Evolutionary conservation across 2,797 vertebrate species (phyloP), one percentile per base, ranked within the genome.

Genomic region (Platalea minor): DNA sequence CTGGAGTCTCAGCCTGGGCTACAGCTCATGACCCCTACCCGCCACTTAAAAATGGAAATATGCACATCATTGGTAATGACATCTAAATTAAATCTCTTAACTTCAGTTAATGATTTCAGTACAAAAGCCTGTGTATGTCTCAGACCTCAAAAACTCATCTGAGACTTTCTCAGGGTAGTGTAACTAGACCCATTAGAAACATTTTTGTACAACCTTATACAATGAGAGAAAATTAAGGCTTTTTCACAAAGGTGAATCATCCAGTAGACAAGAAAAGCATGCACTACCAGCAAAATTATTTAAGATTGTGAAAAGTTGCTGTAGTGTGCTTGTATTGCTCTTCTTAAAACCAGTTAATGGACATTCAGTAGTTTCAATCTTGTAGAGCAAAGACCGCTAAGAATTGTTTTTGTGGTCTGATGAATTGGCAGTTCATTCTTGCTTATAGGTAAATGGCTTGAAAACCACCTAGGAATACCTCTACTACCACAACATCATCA

Each of bases 41-140:
- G 5, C 91, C 95, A 54, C 96, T 98, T 87, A 98, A 98, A 97
- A 99, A 99, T 14, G 99, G 99, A 96, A 98, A 98, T 86, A 97
- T 98, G 92, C 98, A 98, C 93, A 95, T 98, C 94, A 97, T 98
- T 18, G 99, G 99, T 99, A 97, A 83, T 13, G 15, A 3, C 1
- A 64, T 35, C 70, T 78, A 67, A 64, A 74, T 63, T 29, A 57
- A 7, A 60, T 78, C 17, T 84, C 64, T 72, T 78, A 3, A 18
- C 31, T 17, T 17, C 50, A 39, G 41, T 28, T 60, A 77, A n/a
- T 54, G 21, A 72, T 43, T 77, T 70, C 35, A 68, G 33, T 43
- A 50, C 37, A 67, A 64, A 85, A 63, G 10, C 33, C 15, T 39
- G 2, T 26, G 45, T 33, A 37, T 50, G 5, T 79, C n/a, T 91